phyloP scores from a whole-genome alignment of 1,140 invertebrate species.

The Leptopilina clavipes region DNA sequence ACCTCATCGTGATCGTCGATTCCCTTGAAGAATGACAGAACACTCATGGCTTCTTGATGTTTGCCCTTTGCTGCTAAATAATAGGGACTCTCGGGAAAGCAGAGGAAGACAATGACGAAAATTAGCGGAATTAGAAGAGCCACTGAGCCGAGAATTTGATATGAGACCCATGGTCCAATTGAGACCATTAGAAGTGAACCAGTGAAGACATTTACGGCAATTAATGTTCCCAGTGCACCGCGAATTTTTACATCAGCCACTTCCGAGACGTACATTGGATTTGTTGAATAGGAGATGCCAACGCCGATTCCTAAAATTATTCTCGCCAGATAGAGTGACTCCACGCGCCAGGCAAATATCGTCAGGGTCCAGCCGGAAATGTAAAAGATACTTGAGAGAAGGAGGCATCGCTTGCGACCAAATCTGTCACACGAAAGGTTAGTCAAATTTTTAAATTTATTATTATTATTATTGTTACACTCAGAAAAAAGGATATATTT shows the following conservation, averaged over 20 bases:
- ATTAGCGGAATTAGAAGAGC: conserved; percentile 77
- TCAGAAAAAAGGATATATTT: no score
- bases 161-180: conserved; percentile 80
- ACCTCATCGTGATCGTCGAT: conserved; percentile 70
- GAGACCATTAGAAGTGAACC: conserved; percentile 84
- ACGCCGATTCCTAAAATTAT: conserved; percentile 81
- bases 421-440: conserved; percentile 62
- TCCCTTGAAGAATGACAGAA: conserved; percentile 79
- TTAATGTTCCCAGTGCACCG: conserved; percentile 82
- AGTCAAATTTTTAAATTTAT: no score
- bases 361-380: conserved; percentile 82
- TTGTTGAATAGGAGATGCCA: conserved; percentile 82
- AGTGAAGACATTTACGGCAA: conserved; percentile 78
- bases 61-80: conserved; percentile 78
- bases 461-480: no score
- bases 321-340: conserved; percentile 76
- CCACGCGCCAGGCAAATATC: conserved; percentile 74
- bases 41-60: conserved; percentile 77
- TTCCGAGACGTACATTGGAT: conserved; percentile 84
- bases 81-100: conserved; percentile 87
- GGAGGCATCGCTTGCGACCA: conserved; percentile 82
- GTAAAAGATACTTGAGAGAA: conserved; percentile 80
- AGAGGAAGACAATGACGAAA: conserved; percentile 79
- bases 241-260: conserved; percentile 81
- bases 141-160: conserved; percentile 75